Base-by-base conservation (phyloP, 2,113 vertebrate species). In the Carettochelys insculpta region DNA sequence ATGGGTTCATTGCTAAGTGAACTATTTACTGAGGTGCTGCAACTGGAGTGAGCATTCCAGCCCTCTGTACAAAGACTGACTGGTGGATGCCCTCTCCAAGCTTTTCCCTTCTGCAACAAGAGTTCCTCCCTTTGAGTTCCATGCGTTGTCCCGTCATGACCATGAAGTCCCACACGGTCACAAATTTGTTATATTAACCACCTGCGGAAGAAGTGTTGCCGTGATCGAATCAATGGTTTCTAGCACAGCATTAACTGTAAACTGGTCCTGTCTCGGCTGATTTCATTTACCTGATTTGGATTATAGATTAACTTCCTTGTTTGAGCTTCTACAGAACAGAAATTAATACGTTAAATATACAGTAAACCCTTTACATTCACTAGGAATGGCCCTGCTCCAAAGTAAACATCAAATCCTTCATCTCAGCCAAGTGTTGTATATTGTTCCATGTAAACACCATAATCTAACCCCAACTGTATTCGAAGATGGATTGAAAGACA, bases 221-320 rank as follows among this genome's bases (percentile, higher is more conserved):
- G 41, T 41, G 71, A 43, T 43, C 20, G 25, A 61, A 31, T 0
- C 0, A 1, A 9, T 88, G 14, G 1, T 5, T 12, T 31, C 9
- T 20, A 43, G 0, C 34, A 48, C 2, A 1, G 24, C 6, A 2
- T 56, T 16, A 80, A n/a, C 2, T 2, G 45, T 1, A 0, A 90
- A 24, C 5, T 3, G 27, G 1, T 8, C 92, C 50, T 8, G 79
- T 93, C 58, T 80, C 1, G 0, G 75, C 82, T 38, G 77, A 77
- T 93, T 83, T 81, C 91, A 52, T 52, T 34, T 8, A 79, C 25
- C 83, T 56, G 91, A 48, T 88, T 41, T 0, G 19, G 82, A 76
- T 94, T 87, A 82, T 61, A 88, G 94, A 88, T 94, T 94, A 87
- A 93, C 90, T 90, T 94, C 85, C 48, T 88, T 88, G 53, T 34